Conservation (phyloP, 1,140 invertebrate genomes). For the Galendromus occidentalis region DNA sequence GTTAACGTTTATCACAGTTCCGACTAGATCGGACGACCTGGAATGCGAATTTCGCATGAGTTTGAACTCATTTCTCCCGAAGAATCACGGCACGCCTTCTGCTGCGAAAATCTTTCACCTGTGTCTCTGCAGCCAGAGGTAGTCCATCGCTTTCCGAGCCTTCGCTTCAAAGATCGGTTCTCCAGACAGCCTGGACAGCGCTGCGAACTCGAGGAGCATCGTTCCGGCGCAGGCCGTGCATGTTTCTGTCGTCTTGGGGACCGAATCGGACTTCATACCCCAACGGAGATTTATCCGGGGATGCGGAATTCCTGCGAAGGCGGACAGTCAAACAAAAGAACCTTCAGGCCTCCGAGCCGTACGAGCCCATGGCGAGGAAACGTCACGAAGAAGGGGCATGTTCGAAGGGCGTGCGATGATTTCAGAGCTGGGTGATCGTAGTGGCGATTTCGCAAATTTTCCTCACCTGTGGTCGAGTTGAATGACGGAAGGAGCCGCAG, state of each 20-base stretch:
- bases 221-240: constrained; percentile 97
- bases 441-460: too few species aligned
- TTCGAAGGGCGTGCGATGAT: too few species aligned
- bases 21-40: constrained; percentile 53
- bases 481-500: constrained; percentile 81
- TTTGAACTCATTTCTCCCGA: too few species aligned
- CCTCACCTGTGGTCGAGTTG: constrained; percentile 77
- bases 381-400: neutral
- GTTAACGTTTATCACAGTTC: constrained; percentile 83
- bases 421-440: too few species aligned
- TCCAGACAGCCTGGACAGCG: constrained; percentile 72
- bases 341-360: neutral
- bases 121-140: constrained; percentile 81
- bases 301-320: constrained; percentile 17
- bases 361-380: neutral
- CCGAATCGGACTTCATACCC: constrained; percentile 54
- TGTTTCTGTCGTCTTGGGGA: constrained; percentile 61
- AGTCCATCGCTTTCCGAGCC: constrained; percentile 86
- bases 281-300: constrained; percentile 64
- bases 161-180: constrained; percentile 81
- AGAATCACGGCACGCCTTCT: too few species aligned
- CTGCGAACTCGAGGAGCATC: constrained; percentile 91
- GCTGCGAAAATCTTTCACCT: too few species aligned
- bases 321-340: neutral
- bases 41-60: constrained; percentile 21